Evolutionary conservation across 2,113 vertebrate species (phyloP), one percentile per base, ranked within the genome.

Genomic region (Phyllostomus discolor): DNA sequence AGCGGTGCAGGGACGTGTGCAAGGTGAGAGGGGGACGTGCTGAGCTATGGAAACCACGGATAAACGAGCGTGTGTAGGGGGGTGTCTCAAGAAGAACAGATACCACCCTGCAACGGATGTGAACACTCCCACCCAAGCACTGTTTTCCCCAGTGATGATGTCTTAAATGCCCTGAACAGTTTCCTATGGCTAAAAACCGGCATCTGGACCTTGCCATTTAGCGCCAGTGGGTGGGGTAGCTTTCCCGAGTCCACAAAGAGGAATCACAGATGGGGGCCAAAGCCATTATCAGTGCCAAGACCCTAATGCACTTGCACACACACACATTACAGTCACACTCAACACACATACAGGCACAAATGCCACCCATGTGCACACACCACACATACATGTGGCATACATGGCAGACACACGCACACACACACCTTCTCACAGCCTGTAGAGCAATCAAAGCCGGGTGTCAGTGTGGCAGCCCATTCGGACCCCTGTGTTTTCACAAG

Each of bases 61-160:
- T 9, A 15, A 57, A 50, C 5, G 17, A 72, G 35, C 9, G 14
- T 14, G 15, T 46, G 46, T 24, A 17, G 19, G 31, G 15, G 10
- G 19, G 31, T 6, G 48, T 31, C 59, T 22, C 12, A 16, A 38
- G 15, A 70, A 46, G 41, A 72, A 38, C 8, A 48, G 28, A 15
- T 0, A 0, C 14, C 20, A 38, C 52, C 48, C 76, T 43, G 41
- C 75, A 62, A 26, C 0, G 9, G 66, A 16, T 4, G 15, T 0
- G 1, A 16, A 54, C 52, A 16, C 72, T 73, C 66, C 66, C 26
- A n/a, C 48, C 26, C 78, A 3, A 54, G 48, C 4, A 1, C 76
- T 16, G 31, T 9, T 72, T 78, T 79, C 57, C 82, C 35, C 43
- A 70, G 69, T 33, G 41, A 52, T 10, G 50, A 52, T 15, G 50